Base-by-base conservation (phyloP, 2,797 vertebrate genomes). In the Oreonectes daqikongensis region DNA sequence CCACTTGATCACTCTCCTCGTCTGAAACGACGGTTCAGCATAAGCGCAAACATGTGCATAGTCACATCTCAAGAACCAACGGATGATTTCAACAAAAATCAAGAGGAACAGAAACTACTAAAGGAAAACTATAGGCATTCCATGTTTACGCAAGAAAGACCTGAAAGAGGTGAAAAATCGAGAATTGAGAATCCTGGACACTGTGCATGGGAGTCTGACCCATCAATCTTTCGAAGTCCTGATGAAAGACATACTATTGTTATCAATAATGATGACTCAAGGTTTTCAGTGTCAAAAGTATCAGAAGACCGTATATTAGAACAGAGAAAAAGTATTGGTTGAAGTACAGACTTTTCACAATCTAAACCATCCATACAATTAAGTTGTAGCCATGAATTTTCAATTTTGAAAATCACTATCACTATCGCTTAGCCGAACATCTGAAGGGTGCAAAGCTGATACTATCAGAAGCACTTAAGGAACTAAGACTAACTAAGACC, bases 11-110 rank as follows among this genome's bases (percentile, higher is more conserved):
- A 87, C 14, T 93, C 93, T 22, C 88, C 87, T 4, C 77, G 81
- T 17, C 90, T 81, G 69, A 89, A 82, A 24, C 89, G 91, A 5
- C 85, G 88, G 52, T 73, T 90, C 59, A 92, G 91, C 46, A 88
- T 94, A 84, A 93, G 90, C 0, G 91, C 93, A 5, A 86, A 84
- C 44, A 91, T 96, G 77, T 92, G 93, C 40, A 57, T 24, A 46
- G 12, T n/a, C 0, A 1, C 26, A 42, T 78, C 40, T 89, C 85
- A 88, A 91, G 86, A 86, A 87, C 75, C 90, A 85, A 85, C 2
- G 38, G 40, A 1, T 81, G 84, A 60, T 26, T 52, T 66, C 0
- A 50, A 65, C 5, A 80, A 76, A 11, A 75, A 86, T 1, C 24
- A 92, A 73, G 92, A 93, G 85, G 79, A 91, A 91, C 77, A 91